phyloP scores from a whole-genome alignment of 1,140 invertebrate genomes.

The Prorops nasuta region DNA sequence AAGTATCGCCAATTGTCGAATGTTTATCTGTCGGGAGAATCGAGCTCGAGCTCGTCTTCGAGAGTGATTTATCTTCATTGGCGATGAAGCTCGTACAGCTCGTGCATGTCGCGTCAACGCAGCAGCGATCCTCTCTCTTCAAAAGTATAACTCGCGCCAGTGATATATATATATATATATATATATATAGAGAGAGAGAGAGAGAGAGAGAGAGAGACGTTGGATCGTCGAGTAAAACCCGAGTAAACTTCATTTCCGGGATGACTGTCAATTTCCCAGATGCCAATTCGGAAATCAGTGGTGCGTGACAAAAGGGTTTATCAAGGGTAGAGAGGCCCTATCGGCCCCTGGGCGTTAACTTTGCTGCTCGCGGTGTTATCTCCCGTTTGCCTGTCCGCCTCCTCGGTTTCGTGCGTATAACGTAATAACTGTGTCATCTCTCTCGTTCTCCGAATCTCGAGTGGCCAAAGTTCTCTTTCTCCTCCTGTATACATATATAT shows the following conservation, averaged over 20 bases:
- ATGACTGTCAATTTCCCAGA: conserved; percentile 42
- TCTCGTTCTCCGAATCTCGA: conserved; percentile 10
- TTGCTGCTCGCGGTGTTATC: too few species aligned
- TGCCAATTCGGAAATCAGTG: conserved; percentile 46
- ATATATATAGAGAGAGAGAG: too few species aligned
- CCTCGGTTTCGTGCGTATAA: conserved; percentile 21
- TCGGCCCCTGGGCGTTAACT: conserved; percentile 40
- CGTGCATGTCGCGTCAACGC: too few species aligned
- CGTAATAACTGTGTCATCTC: conserved; percentile 34
- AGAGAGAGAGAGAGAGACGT: too few species aligned
- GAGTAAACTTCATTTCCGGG: conserved; percentile 49
- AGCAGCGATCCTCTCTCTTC: too few species aligned
- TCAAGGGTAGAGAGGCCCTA: conserved; percentile 32
- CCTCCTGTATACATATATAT: conserved; percentile 1
- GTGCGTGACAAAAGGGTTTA: conserved; percentile 47
- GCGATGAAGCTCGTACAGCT: conserved; percentile 3
- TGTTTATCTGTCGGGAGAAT: too few species aligned
- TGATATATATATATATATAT: too few species aligned
- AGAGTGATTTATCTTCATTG: conserved; percentile 21
- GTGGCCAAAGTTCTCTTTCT: conserved; percentile 16
- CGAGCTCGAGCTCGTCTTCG: conserved; percentile 16
- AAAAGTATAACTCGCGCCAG: too few species aligned
- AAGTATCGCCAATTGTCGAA: too few species aligned
- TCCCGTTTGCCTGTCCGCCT: too few species aligned
- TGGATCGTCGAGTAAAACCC: too few species aligned